Evolutionary conservation across 1,140 invertebrate genomes (phyloP), one percentile per base, ranked within the genome.

Genomic region (Gonioctena quinquepunctata): DNA sequence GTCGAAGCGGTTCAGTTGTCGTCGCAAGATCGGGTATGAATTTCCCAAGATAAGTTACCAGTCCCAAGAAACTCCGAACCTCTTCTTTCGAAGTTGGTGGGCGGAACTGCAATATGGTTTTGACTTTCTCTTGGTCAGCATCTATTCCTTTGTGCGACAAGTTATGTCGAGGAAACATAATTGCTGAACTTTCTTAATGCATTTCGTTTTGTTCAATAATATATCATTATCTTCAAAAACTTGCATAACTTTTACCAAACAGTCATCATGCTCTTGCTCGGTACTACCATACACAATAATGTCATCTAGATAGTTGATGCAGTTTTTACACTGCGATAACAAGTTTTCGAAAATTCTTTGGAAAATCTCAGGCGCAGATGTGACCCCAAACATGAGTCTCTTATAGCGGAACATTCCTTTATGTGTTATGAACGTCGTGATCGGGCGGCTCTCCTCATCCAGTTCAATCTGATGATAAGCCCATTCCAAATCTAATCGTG

Each of bases 351-450:
- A 33, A 48, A 67, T 48, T 13, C 69, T 18, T 61, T 70, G 69
- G 27, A 73, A 73, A 11, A 62, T 66, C 23, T 71, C 68, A 23
- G 69, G 62, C 7, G 73, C 71, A 2, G 68, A 70, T 11, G 71
- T 70, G 7, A 75, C 59, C 11, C 73, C 68, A 74, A 73, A 75
- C 77, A 80, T 80, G 21, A 84, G 60, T 26, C 82, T 61, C 54
- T 81, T 82, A 69, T 82, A 84, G 50, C 77, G 50, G 72, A 72
- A 83, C 33, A 81, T 61, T 11, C 82, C 82, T 63, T 75, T 73
- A 33, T 76, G 70, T 22, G 77, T 79, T 21, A 76, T 77, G 70
- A 83, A 83, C 42, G 82, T 81, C 18, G 82, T 84, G 27, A 83
- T 81, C 22, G 78, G 48, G 18, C 78, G 62, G 22, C 73, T 75